phyloP scores from a whole-genome alignment of 1,140 invertebrate genomes.

The Oryctes rhinoceros region DNA sequence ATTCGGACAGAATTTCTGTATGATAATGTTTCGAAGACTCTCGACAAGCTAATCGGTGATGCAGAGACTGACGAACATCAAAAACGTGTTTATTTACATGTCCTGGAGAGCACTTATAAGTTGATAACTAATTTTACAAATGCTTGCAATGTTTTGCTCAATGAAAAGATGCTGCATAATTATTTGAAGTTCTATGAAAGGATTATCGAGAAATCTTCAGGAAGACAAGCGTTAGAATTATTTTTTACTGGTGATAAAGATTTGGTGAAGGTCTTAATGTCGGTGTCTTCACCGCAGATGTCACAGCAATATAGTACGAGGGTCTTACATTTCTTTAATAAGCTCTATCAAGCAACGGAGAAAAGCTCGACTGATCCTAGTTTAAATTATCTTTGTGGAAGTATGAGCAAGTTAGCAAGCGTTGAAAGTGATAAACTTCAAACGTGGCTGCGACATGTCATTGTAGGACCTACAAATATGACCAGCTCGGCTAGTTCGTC shows the following conservation, averaged over 20 bases:
- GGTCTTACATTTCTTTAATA: conserved; percentile 83
- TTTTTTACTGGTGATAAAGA: conserved; percentile 76
- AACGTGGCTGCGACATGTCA: conserved; percentile 74
- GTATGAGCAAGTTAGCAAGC: conserved; percentile 72
- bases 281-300: conserved; percentile 73
- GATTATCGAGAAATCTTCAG: conserved; percentile 80
- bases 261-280: conserved; percentile 77
- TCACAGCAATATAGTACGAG: conserved; percentile 77
- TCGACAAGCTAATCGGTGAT: conserved; percentile 75
- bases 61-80: conserved; percentile 70
- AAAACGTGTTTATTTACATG: conserved; percentile 70
- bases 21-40: conserved; percentile 68
- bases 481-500: conserved; percentile 61
- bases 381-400: conserved; percentile 74
- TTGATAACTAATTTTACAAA: conserved; percentile 69
- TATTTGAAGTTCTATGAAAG: conserved; percentile 85
- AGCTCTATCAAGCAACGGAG: conserved; percentile 76
- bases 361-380: conserved; percentile 67
- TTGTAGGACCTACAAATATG: conserved; percentile 66
- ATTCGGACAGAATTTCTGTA: conserved; percentile 78
- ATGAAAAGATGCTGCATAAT: conserved; percentile 75
- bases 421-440: conserved; percentile 73
- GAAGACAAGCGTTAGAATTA: conserved; percentile 80
- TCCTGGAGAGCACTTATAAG: conserved; percentile 74
- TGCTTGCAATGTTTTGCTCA: conserved; percentile 64